Conservation (phyloP, 2,797 vertebrate genomes). For the Sebastes nivosus region DNA sequence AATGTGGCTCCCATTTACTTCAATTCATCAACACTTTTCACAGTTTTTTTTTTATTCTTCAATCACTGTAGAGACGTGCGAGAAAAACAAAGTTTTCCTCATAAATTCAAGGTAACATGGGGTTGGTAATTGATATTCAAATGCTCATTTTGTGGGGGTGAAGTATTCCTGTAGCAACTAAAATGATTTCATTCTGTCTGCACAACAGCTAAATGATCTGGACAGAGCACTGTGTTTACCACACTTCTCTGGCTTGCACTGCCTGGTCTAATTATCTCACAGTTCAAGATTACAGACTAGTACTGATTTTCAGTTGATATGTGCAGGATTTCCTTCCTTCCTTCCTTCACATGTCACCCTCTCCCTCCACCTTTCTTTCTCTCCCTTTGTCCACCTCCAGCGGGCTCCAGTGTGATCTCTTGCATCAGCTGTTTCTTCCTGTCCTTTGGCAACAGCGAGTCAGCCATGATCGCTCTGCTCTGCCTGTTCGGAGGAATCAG, state of each 20-base stretch:
- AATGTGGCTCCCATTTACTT: not conserved
- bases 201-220: not conserved
- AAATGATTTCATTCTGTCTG: not conserved
- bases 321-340: not conserved
- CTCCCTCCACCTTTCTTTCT: not conserved
- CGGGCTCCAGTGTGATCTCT: conserved; percentile 96
- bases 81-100: not conserved
- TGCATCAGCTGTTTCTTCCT: conserved; percentile 98
- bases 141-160: not conserved
- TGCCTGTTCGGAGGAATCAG: conserved; percentile 97
- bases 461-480: conserved; percentile 97
- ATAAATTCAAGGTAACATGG: not conserved
- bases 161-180: not conserved
- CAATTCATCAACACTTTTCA: not conserved
- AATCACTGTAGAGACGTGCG: not conserved
- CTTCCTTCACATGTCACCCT: not conserved
- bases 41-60: not conserved
- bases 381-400: conserved; percentile 67
- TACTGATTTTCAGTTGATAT: not conserved
- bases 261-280: too few relatives aligned
- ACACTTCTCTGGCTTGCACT: not conserved
- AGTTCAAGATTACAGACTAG: too few relatives aligned
- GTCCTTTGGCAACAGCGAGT: conserved; percentile 97
- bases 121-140: not conserved
- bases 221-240: not conserved